A percentile compares a stretch with the other conserved stretches of the same genome.
These are phyloP conservation scores for Pangasius krempfi DNA, from an alignment of 2,797 vertebrate genomes.

Conservation along the genomic window DNA sequence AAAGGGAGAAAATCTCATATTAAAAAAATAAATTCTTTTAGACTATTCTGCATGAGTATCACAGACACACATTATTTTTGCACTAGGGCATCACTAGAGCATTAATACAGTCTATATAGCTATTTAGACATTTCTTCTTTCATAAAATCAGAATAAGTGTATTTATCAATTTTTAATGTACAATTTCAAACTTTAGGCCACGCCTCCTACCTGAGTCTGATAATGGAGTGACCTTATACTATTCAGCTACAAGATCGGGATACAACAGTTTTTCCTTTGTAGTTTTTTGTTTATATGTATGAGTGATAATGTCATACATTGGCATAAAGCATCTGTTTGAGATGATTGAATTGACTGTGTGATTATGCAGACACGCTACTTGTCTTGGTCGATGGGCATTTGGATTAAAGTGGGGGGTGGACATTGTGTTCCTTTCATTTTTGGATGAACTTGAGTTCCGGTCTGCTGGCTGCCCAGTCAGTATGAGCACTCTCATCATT, in stretches of 20 bases:
- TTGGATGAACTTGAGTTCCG: not conserved
- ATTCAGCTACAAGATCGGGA: not conserved
- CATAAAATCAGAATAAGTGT: too few species aligned
- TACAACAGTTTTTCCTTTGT: not conserved
- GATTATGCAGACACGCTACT: not conserved
- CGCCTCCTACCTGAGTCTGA: not conserved
- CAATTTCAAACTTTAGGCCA: not conserved
- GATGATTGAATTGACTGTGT: not conserved
- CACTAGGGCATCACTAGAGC: too few species aligned
- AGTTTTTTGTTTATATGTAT: not conserved
- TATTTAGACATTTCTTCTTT: too few species aligned
- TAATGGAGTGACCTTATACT: not conserved
- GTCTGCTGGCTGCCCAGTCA: not conserved
- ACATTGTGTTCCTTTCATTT: not conserved
- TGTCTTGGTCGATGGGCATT: not conserved
- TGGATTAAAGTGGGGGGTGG: not conserved
- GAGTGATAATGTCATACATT: not conserved
- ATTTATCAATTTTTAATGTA: not conserved
- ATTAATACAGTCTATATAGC: too few species aligned
- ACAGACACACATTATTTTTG: not conserved
- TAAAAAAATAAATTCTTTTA: too few species aligned
- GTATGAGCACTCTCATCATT: not conserved
- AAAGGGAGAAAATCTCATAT: not conserved
- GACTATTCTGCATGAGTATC: not conserved
- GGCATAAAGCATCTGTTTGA: not conserved